These are phyloP conservation scores for Bradypus variegatus DNA, from an alignment of 2,797 vertebrate genomes.

Conservation along the genomic window DNA sequence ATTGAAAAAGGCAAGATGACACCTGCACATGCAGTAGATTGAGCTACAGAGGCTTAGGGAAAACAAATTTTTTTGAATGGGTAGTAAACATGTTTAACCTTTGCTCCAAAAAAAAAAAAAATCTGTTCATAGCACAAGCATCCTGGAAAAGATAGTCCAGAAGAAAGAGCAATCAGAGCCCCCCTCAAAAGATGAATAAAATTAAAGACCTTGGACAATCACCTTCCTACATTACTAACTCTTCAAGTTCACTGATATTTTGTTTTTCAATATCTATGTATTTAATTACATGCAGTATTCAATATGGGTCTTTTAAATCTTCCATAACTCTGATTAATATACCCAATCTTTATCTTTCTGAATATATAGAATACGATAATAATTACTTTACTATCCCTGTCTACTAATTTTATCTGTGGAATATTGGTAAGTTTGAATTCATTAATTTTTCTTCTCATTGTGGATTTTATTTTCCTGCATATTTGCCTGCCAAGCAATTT, in stretches of 20 bases:
- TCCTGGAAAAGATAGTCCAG: neutral
- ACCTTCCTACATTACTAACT: neutral
- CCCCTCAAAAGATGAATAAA: neutral
- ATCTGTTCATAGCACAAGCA: neutral
- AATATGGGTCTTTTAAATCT: neutral
- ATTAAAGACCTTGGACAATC: neutral
- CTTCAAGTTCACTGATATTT: neutral
- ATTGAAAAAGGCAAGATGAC: neutral
- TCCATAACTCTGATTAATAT: neutral
- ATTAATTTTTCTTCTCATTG: neutral
- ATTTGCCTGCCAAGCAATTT: neutral
- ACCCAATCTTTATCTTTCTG: neutral
- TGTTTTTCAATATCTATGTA: neutral
- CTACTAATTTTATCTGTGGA: conserved; percentile 1
- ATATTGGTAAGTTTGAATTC: neutral
- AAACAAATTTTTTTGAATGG: neutral
- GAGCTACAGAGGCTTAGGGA: neutral
- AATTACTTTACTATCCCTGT: neutral
- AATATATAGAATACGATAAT: neutral
- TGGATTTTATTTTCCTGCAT: neutral
- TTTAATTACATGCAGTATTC: neutral
- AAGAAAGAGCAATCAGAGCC: neutral
- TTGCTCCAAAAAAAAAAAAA: neutral
- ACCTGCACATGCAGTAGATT: neutral
- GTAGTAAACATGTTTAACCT: neutral